Conservation (phyloP, 2,113 vertebrate genomes). For the Romanogobio albipinnatus region DNA sequence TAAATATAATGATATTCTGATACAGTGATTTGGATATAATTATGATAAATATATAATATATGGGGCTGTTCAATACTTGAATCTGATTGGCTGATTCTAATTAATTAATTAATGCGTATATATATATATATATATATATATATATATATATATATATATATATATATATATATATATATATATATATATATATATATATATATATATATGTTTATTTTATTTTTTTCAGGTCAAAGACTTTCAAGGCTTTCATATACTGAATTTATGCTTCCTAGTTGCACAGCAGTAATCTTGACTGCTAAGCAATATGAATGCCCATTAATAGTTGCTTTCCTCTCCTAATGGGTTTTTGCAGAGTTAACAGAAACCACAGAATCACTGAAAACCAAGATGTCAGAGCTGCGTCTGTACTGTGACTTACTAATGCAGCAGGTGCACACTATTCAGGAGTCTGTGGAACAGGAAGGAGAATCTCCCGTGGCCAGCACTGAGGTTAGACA, state of each 20-base stretch:
- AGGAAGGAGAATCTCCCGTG: constrained; percentile 72
- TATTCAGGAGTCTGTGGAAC: constrained; percentile 85
- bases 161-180: too few species aligned
- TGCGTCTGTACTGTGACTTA: constrained; percentile 96
- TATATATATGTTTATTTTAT: too few species aligned
- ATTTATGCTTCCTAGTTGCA: not conserved
- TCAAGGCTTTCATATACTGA: not conserved
- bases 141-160: too few species aligned
- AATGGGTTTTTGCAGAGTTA: constrained; percentile 75
- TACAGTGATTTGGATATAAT: too few species aligned
- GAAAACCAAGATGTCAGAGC: constrained; percentile 98
- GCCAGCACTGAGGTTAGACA: constrained; percentile 75
- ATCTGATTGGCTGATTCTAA: too few species aligned
- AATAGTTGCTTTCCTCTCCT: not conserved
- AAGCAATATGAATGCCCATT: not conserved
- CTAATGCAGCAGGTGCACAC: constrained; percentile 89
- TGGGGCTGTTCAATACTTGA: too few species aligned
- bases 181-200: too few species aligned
- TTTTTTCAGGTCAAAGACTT: not conserved
- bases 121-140: not conserved
- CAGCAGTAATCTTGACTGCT: not conserved
- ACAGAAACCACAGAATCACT: constrained; percentile 89
- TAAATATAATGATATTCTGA: not conserved
- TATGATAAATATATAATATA: too few species aligned
- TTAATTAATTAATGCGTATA: too few species aligned